Evolutionary conservation across 2,113 vertebrate species (phyloP).

Genomic region (Peromyscus californicus): DNA sequence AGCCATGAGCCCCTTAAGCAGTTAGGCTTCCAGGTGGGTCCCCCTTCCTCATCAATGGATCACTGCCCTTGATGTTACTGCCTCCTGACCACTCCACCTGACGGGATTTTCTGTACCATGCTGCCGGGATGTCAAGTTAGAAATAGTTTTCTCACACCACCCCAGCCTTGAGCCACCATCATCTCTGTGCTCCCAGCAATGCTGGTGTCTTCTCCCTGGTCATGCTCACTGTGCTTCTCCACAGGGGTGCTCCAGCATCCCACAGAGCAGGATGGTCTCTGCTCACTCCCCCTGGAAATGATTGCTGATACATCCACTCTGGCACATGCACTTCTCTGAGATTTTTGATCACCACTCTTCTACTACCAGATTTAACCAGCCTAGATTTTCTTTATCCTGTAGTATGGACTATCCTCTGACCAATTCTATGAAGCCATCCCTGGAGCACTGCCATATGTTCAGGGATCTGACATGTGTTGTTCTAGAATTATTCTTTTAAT

Average conservation of each 20-base stretch:
- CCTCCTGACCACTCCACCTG: too few species aligned
- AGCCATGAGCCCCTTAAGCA: not conserved
- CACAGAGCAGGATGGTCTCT: not conserved
- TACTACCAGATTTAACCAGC: not conserved
- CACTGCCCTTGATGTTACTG: too few species aligned
- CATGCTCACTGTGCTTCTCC: not conserved
- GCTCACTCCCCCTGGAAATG: not conserved
- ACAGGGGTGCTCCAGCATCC: not conserved
- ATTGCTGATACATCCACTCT: not conserved
- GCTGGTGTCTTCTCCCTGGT: not conserved
- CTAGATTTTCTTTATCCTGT: not conserved
- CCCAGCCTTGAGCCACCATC: not conserved
- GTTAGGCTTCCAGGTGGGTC: not conserved
- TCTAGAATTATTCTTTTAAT: not conserved
- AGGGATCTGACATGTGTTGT: not conserved
- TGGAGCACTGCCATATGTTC: rapidly evolving
- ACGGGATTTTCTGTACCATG: not conserved
- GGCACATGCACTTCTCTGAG: not conserved
- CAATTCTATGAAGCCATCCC: not conserved
- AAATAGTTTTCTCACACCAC: not conserved
- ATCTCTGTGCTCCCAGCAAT: not conserved
- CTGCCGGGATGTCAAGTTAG: not conserved
- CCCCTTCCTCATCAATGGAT: too few species aligned
- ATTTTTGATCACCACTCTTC: not conserved
- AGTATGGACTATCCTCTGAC: not conserved